Percentiles rank a stretch among this genome's conserved stretches.
phyloP scores from a whole-genome alignment of 2,888 invertebrate species.

The Pycnomerus fuliginosus region DNA sequence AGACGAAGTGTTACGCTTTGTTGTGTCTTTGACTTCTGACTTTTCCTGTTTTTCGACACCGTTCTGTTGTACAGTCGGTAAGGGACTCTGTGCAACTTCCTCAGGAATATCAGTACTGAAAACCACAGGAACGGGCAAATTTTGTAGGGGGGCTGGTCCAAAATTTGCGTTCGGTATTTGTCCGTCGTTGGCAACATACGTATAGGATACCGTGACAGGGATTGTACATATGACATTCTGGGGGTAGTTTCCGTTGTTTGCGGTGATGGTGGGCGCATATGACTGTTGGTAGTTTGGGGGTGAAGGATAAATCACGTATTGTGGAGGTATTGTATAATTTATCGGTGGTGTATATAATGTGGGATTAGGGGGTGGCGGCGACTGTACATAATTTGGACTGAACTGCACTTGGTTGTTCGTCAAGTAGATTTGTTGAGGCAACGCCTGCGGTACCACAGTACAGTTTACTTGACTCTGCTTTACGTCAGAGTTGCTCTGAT shows the following conservation, averaged over 20 bases:
- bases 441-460: slow-evolving; percentile 1
- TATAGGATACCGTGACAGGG: slow-evolving; percentile 4
- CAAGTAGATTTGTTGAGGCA: slow-evolving; percentile 5
- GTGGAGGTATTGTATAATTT: slow-evolving; percentile 5
- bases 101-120: too few species aligned
- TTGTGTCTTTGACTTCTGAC: too few species aligned
- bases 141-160: too few species aligned
- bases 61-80: slow-evolving; percentile 1
- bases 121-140: too few species aligned
- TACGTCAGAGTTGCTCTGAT: background rate
- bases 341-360: slow-evolving; percentile 9
- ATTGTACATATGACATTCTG: slow-evolving; percentile 2
- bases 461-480: background rate
- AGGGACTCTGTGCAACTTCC: too few species aligned
- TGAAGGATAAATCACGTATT: slow-evolving; percentile 10
- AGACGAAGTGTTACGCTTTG: too few species aligned
- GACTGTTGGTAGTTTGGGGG: slow-evolving; percentile 12
- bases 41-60: background rate
- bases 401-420: too few species aligned
- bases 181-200: slow-evolving; percentile 1
- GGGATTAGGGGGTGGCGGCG: slow-evolving; percentile 4
- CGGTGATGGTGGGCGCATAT: slow-evolving; percentile 4
- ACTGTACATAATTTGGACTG: too few species aligned
- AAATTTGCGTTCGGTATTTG: too few species aligned
- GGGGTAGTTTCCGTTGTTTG: slow-evolving; percentile 3